Evolutionary conservation across 2,888 invertebrate genomes (phyloP), one percentile per base, ranked within the genome.

Genomic region (Nudaria mundana): DNA sequence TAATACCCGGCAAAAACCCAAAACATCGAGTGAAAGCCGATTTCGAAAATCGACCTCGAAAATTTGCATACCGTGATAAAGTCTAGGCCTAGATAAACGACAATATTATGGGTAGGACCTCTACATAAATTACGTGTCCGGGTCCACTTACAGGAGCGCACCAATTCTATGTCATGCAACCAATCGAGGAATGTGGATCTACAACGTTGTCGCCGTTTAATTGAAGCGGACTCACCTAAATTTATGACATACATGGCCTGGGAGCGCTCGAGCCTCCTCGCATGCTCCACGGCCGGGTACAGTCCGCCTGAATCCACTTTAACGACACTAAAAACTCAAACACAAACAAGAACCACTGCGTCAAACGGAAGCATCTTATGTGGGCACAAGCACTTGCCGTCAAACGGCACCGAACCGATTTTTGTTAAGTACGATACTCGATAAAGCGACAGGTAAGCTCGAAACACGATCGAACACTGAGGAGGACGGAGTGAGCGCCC

Each of bases 191-290:
- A 77, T 79, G 76, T 77, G 59, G 73, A 73, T 64, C 75, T 63
- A 55, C 63, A 61, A 58, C 60, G 57, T 55, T 45, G 67, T 54
- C 48, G 65, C 39, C 52, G 66, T 71, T 64, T 66, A n/a, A 66
- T 65, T 65, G 56, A 71, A 71, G 76, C 78, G 78, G 78, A 84
- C 89, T 87, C 81, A 89, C 89, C 89, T 84, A 89, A 82, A 85
- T 89, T 89, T 60, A 89, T 86, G 85, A 88, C 89, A 85, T 88
- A 89, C 89, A 89, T 89, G 76, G 86, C 87, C 84, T 81, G 87
- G 76, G 87, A 86, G 84, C 87, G 86, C 80, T 85, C 83, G 77
- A 86, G 83, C 78, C 84, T 80, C 65, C 80, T 76, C 67, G 86
- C 79, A 76, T 81, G 87, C 86, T 85, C 87, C 81, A 86, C 85